Evolutionary conservation across 1,140 invertebrate genomes (phyloP).

Genomic region (Archegozetes longisetosus): DNA sequence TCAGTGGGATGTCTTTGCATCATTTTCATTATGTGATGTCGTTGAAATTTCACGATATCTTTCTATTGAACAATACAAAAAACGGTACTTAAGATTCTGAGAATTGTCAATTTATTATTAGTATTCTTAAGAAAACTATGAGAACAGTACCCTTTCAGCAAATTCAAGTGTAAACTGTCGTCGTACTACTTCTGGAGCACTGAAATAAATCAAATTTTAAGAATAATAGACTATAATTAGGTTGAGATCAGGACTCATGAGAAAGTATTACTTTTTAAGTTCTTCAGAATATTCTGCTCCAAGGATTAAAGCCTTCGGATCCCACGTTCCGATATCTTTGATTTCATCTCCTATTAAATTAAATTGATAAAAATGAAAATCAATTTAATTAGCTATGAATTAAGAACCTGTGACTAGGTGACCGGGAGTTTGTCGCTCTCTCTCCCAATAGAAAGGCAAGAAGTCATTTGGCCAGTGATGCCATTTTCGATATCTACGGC

Average conservation of each 20-base stretch:
- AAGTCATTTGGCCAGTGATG: constrained; percentile 19
- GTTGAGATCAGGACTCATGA: background rate
- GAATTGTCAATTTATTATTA: background rate
- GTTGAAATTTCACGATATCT: constrained; percentile 10
- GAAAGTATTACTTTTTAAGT: constrained; percentile 8
- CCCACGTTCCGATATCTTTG: constrained; percentile 10
- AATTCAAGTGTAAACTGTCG: constrained; percentile 11
- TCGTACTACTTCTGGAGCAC: constrained; percentile 10
- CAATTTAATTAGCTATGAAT: too few species aligned
- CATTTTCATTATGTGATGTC: constrained; percentile 10
- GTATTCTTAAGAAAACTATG: too few species aligned
- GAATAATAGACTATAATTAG: background rate
- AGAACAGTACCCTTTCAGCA: constrained; percentile 6
- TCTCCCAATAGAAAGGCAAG: constrained; percentile 19
- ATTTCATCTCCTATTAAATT: too few species aligned
- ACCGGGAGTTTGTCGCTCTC: constrained; percentile 1
- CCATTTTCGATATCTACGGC: constrained; percentile 6
- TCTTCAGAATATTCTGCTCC: background rate
- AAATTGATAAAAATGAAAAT: too few species aligned
- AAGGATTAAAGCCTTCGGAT: background rate
- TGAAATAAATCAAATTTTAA: background rate
- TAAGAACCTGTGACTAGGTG: constrained; percentile 11
- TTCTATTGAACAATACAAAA: background rate
- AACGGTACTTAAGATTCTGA: background rate
- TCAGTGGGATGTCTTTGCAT: constrained; percentile 17